These are phyloP conservation scores for Acyrthosiphon pisum DNA, from an alignment of 1,140 invertebrate species.

Conservation along the genomic window DNA sequence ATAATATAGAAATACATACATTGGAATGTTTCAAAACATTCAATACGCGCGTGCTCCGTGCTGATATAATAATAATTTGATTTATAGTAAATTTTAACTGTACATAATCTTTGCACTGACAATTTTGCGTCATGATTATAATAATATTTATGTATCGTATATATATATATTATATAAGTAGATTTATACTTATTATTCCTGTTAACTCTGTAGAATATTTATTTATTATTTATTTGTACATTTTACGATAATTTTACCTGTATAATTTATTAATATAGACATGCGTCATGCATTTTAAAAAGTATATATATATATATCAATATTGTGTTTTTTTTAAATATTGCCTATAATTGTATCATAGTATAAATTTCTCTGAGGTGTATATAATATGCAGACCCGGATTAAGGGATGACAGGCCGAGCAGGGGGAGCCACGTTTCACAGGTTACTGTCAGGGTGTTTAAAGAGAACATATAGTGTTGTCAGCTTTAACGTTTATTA, in stretches of 20 bases:
- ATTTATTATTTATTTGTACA: conserved; percentile 50
- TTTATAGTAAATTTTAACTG: neutral
- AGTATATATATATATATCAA: neutral
- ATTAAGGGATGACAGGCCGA: neutral
- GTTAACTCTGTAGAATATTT: conserved; percentile 49
- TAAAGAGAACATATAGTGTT: neutral
- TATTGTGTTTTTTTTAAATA: neutral
- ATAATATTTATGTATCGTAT: neutral
- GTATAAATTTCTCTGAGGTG: neutral
- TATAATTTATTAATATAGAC: conserved; percentile 29
- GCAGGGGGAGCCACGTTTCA: neutral
- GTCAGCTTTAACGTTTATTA: neutral
- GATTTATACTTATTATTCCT: conserved; percentile 30
- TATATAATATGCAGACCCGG: neutral
- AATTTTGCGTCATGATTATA: neutral
- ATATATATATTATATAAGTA: neutral
- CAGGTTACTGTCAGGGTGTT: too few species aligned
- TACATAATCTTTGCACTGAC: neutral
- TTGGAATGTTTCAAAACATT: neutral
- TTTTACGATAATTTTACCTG: neutral
- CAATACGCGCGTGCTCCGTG: neutral
- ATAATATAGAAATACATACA: too few species aligned
- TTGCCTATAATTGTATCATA: neutral
- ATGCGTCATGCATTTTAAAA: neutral
- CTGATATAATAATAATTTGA: neutral